Percentiles rank a stretch among this genome's conserved stretches.
Evolutionary conservation across 2,113 vertebrate genomes (phyloP).

Genomic region (Lampris incognitus): DNA sequence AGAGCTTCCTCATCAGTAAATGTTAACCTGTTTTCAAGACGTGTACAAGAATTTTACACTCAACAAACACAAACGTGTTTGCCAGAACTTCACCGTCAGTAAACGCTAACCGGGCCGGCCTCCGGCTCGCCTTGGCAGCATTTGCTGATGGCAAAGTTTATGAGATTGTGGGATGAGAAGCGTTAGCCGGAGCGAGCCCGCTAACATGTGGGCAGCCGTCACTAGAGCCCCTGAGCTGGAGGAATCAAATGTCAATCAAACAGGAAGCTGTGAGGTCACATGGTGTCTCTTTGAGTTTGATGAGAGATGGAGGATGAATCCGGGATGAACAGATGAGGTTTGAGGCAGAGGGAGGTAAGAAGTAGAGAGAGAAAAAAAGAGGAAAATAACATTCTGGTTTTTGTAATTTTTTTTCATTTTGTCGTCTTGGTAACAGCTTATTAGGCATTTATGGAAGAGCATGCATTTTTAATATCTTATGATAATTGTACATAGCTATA

Average conservation of each 20-base stretch:
- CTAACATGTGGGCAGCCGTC: slow-evolving; percentile 15
- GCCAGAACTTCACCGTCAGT: no score
- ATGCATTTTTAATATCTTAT: slow-evolving; percentile 95
- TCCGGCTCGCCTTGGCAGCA: no score
- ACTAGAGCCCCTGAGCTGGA: slow-evolving; percentile 36
- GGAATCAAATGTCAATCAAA: not conserved
- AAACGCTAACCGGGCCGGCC: no score
- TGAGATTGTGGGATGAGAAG: no score
- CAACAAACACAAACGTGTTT: no score
- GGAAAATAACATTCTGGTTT: slow-evolving; percentile 82
- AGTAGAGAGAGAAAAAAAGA: slow-evolving; percentile 71
- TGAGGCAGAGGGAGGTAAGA: slow-evolving; percentile 46
- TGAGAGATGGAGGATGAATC: not conserved
- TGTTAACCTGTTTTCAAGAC: no score
- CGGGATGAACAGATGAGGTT: slow-evolving; percentile 34
- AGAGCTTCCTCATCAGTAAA: no score
- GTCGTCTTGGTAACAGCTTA: slow-evolving; percentile 91
- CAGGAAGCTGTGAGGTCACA: slow-evolving; percentile 7
- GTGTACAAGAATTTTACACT: no score
- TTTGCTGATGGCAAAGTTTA: no score
- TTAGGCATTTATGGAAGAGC: slow-evolving; percentile 94
- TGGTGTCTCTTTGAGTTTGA: not conserved
- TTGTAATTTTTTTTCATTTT: slow-evolving; percentile 76
- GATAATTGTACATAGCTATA: slow-evolving; percentile 97
- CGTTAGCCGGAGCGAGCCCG: no score